Evolutionary conservation across 1,140 invertebrate species (phyloP).

Genomic region (Sycophaga agraensis): DNA sequence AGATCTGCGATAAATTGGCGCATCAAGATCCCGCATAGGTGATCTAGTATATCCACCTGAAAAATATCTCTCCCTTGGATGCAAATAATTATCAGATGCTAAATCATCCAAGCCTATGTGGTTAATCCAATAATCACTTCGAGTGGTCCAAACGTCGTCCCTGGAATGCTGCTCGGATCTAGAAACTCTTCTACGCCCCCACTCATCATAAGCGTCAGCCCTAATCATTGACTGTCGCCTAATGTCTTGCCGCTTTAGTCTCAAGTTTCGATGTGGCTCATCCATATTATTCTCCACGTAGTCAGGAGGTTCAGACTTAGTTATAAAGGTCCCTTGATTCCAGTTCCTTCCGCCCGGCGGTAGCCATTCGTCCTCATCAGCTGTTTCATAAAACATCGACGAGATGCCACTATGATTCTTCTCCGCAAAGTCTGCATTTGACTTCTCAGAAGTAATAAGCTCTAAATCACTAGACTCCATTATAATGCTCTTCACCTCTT

Average conservation of each 20-base stretch:
- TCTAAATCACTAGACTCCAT: slow-evolving; percentile 35
- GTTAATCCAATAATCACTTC: slow-evolving; percentile 29
- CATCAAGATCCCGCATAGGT: slow-evolving; percentile 11
- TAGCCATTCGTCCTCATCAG: slow-evolving; percentile 17
- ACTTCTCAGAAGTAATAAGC: background rate
- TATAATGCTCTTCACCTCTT: slow-evolving; percentile 57
- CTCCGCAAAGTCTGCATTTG: background rate
- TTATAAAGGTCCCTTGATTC: background rate
- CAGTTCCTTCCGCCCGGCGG: slow-evolving; percentile 3
- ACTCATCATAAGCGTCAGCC: slow-evolving; percentile 36
- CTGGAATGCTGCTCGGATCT: slow-evolving; percentile 24
- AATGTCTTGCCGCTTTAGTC: slow-evolving; percentile 27
- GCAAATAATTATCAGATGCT: slow-evolving; percentile 31
- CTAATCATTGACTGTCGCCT: slow-evolving; percentile 36
- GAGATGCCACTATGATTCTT: no score
- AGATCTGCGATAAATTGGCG: background rate
- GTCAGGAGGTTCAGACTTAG: background rate
- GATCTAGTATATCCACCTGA: slow-evolving; percentile 28
- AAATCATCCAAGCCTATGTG: slow-evolving; percentile 11
- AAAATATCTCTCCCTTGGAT: slow-evolving; percentile 35
- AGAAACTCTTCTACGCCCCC: slow-evolving; percentile 18
- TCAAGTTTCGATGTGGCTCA: slow-evolving; percentile 23
- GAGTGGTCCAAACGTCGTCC: slow-evolving; percentile 25
- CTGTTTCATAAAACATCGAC: no score
- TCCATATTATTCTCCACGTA: slow-evolving; percentile 29